Percentiles rank a stretch among this genome's conserved stretches.
Conservation (phyloP, 2,888 invertebrate species). For the Alentia gelatinosa region DNA sequence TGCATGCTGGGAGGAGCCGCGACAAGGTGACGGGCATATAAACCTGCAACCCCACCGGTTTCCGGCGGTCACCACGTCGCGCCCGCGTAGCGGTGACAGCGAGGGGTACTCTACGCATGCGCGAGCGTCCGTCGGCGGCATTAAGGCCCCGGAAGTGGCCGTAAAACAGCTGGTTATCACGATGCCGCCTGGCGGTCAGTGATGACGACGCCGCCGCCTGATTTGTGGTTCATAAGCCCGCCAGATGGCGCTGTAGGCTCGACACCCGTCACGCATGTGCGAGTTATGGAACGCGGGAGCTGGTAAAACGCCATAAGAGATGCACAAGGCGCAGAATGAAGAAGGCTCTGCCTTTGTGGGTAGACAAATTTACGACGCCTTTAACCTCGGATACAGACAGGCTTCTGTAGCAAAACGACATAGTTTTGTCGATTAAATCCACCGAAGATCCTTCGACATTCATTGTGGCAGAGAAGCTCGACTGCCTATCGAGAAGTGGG, state of each 20-base stretch:
- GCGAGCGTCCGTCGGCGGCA: not conserved
- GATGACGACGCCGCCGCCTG: not conserved
- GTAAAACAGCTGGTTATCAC: slow-evolving; percentile 24
- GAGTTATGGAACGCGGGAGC: not conserved
- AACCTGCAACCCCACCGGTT: not conserved
- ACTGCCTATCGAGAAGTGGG: no score
- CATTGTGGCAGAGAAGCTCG: no score
- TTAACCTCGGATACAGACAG: no score
- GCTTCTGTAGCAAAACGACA: no score
- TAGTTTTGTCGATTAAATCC: no score
- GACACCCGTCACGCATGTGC: not conserved
- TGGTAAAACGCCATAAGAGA: not conserved
- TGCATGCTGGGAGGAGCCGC: not conserved
- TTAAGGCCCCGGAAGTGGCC: not conserved
- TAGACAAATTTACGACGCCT: no score
- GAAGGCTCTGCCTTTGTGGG: no score
- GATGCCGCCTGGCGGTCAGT: not conserved
- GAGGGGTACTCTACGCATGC: not conserved
- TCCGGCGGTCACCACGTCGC: not conserved
- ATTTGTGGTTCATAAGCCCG: slow-evolving; percentile 27
- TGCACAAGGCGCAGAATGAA: not conserved
- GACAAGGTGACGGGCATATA: not conserved
- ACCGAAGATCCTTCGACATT: no score
- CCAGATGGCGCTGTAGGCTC: slow-evolving; percentile 19
- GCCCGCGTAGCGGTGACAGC: not conserved